Base-by-base conservation (phyloP, 2,113 vertebrate species). In the Muntiacus muntjak region DNA sequence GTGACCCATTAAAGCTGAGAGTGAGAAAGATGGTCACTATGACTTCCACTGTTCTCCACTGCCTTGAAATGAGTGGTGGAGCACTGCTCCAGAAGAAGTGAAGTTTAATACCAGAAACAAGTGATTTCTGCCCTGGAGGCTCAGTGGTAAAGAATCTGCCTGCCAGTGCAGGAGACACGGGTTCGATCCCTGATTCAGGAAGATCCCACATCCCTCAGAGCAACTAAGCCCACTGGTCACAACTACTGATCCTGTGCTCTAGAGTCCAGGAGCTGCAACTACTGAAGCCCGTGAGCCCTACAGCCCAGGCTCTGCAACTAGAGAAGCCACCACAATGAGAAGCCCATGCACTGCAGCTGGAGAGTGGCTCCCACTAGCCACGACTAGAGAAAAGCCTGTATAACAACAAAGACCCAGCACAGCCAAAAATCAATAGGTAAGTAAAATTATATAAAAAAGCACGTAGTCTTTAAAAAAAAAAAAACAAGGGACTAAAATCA, bases 1-100 rank as follows among this genome's bases (percentile, higher is more conserved):
- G 2, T 2, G 11, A 14, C 23, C 52, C 86, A 36, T 33, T n/a
- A 16, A 54, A 16, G 54, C 11, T 36, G 57, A 40, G 58, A 54
- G n/a, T 7, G n/a, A 86, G 33, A 81, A 52, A 30, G 40, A 45
- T 17, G 45, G 5, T 67, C 16, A 12, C 17, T 0, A 7, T 4
- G 28, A 3, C 40, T 11, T 36, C 23, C 2, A 0, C 4, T 62
- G 54, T 4, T 45, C 17, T 43, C 36, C 79, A 14, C 1, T 3
- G 33, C 30, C 40, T 36, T 67, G 36, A 79, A 43, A 50, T 5
- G 16, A 36, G 57, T 28, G 50, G 79, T 21, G 50, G 43, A 67
- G 33, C 15, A 40, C 2, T 28, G 25, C 19, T 58, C 71, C 5
- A 17, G 86, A 21, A n/a, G 81, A 36, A 64, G 76, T 50, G 55